A percentile compares a stretch with the other conserved stretches of the same genome.
Evolutionary conservation across 2,113 vertebrate species (phyloP).

Genomic region (Jacana jacana): DNA sequence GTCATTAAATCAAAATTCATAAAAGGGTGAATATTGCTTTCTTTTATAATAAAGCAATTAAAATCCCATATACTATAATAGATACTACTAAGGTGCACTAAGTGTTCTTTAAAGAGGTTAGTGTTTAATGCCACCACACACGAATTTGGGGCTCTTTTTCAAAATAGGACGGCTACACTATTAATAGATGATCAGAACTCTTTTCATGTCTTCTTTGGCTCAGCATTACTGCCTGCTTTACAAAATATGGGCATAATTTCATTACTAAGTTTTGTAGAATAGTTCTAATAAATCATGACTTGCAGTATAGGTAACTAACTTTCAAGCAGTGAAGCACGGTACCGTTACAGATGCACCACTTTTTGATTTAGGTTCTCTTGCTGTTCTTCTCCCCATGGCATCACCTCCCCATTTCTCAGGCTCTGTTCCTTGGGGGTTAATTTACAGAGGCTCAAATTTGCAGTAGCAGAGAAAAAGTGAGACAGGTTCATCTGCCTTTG

Average conservation of each 20-base stretch:
- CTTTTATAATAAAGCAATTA: slow-evolving; percentile 69
- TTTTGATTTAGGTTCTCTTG: not conserved
- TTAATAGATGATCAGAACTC: slow-evolving; percentile 9
- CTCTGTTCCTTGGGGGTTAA: not conserved
- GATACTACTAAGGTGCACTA: not conserved
- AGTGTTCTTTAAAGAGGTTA: slow-evolving; percentile 33
- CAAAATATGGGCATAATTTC: slow-evolving; percentile 8
- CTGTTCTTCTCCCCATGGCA: not conserved
- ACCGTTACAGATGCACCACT: not conserved
- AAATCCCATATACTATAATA: slow-evolving; percentile 28
- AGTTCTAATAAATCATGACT: not conserved
- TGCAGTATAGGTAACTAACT: not conserved
- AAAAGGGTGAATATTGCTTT: slow-evolving; percentile 60
- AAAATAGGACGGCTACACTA: slow-evolving; percentile 4
- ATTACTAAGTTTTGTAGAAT: not conserved
- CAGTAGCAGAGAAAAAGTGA: not conserved
- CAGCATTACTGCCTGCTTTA: not conserved
- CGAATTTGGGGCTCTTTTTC: slow-evolving; percentile 8
- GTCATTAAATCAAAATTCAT: slow-evolving; percentile 71
- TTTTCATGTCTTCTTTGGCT: not conserved
- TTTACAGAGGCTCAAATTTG: not conserved
- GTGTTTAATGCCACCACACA: not conserved
- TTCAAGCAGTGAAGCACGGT: not conserved
- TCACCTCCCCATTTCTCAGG: not conserved
- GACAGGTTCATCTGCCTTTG: not conserved